phyloP scores from a whole-genome alignment of 92 coral and sea anemone genomes.

The Porites lobata region DNA sequence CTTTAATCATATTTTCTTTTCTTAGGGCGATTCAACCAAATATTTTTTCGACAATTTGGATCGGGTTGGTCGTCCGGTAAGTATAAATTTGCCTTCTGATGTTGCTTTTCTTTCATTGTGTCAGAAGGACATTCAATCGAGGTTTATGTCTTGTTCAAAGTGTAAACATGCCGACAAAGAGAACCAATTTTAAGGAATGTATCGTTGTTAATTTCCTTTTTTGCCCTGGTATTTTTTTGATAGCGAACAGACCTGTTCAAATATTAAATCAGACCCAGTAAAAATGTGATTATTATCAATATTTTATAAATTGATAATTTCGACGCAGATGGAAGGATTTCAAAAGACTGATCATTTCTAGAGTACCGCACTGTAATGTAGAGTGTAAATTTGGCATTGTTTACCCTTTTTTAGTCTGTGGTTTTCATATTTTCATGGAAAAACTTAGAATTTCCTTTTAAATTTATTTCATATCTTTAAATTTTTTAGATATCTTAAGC shows the following conservation, averaged over 20 bases:
- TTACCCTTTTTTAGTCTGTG: background rate
- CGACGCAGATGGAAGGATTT: background rate
- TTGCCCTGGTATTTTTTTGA: background rate
- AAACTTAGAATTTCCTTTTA: background rate
- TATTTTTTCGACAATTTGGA: constrained; percentile 97
- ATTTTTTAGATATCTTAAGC: background rate
- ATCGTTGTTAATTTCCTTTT: background rate
- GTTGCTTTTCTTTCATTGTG: background rate
- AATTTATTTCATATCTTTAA: background rate
- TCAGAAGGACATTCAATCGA: constrained; percentile 34
- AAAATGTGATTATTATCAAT: background rate
- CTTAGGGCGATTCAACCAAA: constrained; percentile 97
- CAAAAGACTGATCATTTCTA: background rate
- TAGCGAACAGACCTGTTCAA: background rate
- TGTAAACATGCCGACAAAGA: constrained; percentile 17
- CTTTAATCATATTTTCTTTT: constrained; percentile 42
- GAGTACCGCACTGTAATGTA: background rate
- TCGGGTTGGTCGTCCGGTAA: constrained; percentile 96
- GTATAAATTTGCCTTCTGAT: constrained; percentile 27
- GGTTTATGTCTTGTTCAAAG: background rate
- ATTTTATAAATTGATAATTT: background rate
- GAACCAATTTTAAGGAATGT: constrained; percentile 2
- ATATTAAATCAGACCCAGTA: background rate
- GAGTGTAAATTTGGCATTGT: background rate
- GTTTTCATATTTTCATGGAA: background rate